Base-by-base conservation (phyloP, 2,113 vertebrate species). In the Crotalus horridus region DNA sequence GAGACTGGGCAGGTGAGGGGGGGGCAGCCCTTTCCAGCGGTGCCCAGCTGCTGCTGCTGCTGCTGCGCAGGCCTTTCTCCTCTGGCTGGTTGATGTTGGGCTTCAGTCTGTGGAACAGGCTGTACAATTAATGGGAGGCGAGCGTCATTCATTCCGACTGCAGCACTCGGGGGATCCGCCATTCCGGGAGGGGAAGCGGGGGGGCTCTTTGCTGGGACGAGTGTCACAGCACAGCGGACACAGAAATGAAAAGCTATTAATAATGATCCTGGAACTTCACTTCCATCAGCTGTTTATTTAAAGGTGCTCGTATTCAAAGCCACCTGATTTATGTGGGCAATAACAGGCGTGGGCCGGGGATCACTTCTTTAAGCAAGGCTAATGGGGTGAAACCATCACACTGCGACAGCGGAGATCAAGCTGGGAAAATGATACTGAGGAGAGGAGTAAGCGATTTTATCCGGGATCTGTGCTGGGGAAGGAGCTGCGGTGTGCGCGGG, bases 261-360 rank as follows among this genome's bases (percentile, higher is more conserved):
- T 98, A 98, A 98, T 97, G 97, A 98, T 98, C 97, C 97, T 92
- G 94, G 97, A 97, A 97, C 97, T 97, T 97, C 97, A 97, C 97
- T 98, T 97, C 97, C 97, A 98, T 98, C 97, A 98, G 98, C 97
- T 98, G 98, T 98, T 98, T 98, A 97, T 98, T 98, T 98, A 98
- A 98, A 98, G 98, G 98, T 98, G 97, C 97, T 97, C 98, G 93
- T 97, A 96, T 97, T 98, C 94, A 94, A 96, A 97, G 97, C 96
- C 87, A 95, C 94, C 97, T 98, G 98, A 98, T 98, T 98, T 98
- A 98, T 98, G 97, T 98, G 97, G 96, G 96, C 97, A 97, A 97
- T 98, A 98, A 97, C 64, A 95, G 92, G 92, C 96, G 89, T 95
- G 15, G 95, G 97, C 95, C 96, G 94, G 97, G 97, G 97, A 92